Evolutionary conservation across 1,140 invertebrate species (phyloP).

Genomic region (Heliconius congener): DNA sequence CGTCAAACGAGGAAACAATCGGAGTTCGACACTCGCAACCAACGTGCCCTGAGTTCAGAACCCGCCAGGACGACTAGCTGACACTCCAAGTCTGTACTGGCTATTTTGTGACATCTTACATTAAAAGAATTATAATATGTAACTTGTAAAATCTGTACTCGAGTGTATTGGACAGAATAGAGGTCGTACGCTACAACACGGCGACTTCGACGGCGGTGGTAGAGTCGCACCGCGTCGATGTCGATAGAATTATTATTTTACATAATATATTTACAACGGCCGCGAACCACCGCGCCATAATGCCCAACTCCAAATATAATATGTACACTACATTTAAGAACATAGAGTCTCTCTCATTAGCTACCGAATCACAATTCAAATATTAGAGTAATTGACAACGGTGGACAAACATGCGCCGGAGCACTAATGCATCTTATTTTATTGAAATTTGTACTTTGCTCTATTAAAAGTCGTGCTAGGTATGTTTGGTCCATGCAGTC

Average conservation of each 20-base stretch:
- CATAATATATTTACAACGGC: constrained; percentile 77
- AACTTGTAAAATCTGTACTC: constrained; percentile 68
- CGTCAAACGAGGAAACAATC: constrained; percentile 59
- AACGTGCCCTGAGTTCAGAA: constrained; percentile 57
- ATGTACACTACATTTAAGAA: constrained; percentile 80
- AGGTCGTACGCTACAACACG: constrained; percentile 67
- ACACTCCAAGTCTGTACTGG: constrained; percentile 65
- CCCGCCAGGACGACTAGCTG: constrained; percentile 56
- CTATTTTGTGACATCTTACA: constrained; percentile 74
- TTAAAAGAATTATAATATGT: constrained; percentile 54
- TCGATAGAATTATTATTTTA: constrained; percentile 77
- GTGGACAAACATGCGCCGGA: constrained; percentile 79
- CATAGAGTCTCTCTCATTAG: constrained; percentile 80
- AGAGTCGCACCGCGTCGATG: constrained; percentile 40
- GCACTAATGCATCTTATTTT: constrained; percentile 75
- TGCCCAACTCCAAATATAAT: constrained; percentile 80
- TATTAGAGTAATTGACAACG: constrained; percentile 81
- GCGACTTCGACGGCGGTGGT: constrained; percentile 36
- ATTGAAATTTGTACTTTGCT: constrained; percentile 80
- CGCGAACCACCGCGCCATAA: constrained; percentile 70
- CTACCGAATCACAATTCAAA: constrained; percentile 81
- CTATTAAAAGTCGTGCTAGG: constrained; percentile 73
- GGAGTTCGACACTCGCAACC: constrained; percentile 55
- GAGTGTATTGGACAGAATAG: constrained; percentile 75
- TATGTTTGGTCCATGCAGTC: constrained; percentile 78